Conservation (phyloP, 2,797 vertebrate genomes). For the Amphiprion clarkii region DNA sequence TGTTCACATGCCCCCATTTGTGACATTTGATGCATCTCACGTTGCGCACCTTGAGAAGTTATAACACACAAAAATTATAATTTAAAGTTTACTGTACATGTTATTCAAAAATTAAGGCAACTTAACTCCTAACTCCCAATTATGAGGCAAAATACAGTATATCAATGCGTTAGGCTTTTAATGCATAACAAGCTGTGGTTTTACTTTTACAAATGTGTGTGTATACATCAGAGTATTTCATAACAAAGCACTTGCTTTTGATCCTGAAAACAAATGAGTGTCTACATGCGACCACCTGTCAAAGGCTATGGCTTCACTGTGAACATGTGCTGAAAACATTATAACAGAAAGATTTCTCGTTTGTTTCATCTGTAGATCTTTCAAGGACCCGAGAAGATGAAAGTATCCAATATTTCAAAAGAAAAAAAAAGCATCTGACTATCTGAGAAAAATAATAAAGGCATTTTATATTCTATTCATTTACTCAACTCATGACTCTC, state of each 20-base stretch:
- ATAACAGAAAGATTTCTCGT: background rate
- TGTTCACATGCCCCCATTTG: slow-evolving; percentile 99
- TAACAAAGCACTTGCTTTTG: background rate
- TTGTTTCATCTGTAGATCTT: background rate
- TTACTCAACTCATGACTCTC: too few relatives aligned
- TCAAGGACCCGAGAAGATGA: background rate
- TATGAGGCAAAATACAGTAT: background rate
- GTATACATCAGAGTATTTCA: background rate
- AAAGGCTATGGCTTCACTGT: background rate
- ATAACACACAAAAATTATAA: background rate
- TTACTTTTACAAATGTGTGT: background rate
- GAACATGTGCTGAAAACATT: background rate
- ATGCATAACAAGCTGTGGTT: background rate
- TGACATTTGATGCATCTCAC: slow-evolving; percentile 99
- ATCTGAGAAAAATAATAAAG: background rate
- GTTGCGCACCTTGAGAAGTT: slow-evolving; percentile 92
- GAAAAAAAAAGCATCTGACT: too few relatives aligned
- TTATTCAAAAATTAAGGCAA: too few relatives aligned
- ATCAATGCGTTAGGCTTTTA: background rate
- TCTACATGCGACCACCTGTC: background rate
- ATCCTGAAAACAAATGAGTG: background rate
- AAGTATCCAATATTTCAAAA: background rate
- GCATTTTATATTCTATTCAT: background rate
- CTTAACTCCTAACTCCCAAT: too few relatives aligned
- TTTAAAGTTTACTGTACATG: too few relatives aligned